These are phyloP conservation scores for Brachyalestes nurse DNA, from an alignment of 2,797 vertebrate species.

Conservation along the genomic window DNA sequence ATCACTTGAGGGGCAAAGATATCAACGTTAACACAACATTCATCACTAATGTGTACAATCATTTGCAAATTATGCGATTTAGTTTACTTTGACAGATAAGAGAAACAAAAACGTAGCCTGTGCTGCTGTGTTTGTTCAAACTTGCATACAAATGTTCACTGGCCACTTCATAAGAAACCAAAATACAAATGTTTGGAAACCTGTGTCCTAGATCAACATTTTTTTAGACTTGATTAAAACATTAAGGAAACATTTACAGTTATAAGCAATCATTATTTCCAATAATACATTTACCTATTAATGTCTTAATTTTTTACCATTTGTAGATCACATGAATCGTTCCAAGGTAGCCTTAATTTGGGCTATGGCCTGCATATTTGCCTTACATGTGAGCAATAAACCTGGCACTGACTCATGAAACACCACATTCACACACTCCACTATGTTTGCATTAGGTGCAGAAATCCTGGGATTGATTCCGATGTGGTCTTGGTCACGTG, in stretches of 20 bases:
- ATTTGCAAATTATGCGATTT: too few relatives aligned
- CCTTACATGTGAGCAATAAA: slow-evolving; percentile 10
- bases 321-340: not conserved
- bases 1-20: too few relatives aligned
- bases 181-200: too few relatives aligned
- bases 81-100: too few relatives aligned
- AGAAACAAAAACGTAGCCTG: too few relatives aligned
- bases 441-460: accelerated
- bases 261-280: too few relatives aligned
- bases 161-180: not conserved
- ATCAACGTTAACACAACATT: not conserved
- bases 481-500: accelerated
- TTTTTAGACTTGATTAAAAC: too few relatives aligned
- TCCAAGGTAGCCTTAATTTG: slow-evolving; percentile 31
- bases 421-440: slow-evolving; percentile 43
- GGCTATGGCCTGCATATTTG: slow-evolving; percentile 25
- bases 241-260: too few relatives aligned
- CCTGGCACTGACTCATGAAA: slow-evolving; percentile 34
- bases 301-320: not conserved
- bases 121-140: too few relatives aligned
- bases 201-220: too few relatives aligned
- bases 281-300: not conserved
- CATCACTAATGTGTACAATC: too few relatives aligned
- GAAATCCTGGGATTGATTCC: accelerated
- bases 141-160: too few relatives aligned